Evolutionary conservation across 2,797 vertebrate genomes (phyloP).

Genomic region (Peromyscus melanophrys): DNA sequence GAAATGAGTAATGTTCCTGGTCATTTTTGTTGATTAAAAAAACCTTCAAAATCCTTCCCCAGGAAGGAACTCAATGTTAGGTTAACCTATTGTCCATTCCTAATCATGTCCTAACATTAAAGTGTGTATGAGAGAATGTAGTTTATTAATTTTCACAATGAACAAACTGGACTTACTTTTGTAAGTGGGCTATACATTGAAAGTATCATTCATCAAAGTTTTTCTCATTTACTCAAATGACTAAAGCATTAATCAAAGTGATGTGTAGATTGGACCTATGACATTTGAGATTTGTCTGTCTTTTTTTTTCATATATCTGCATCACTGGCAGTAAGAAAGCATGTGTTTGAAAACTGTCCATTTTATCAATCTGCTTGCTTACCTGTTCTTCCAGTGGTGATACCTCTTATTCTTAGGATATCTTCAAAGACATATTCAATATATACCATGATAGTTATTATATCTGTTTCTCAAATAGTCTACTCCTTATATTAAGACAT

Average conservation of each 20-base stretch:
- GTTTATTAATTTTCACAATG: background rate
- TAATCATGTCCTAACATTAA: background rate
- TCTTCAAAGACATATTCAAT: slow-evolving; percentile 10
- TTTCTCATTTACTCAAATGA: background rate
- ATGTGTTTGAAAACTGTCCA: background rate
- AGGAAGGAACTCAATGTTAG: background rate
- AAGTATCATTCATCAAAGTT: background rate
- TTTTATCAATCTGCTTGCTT: background rate
- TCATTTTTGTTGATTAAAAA: background rate
- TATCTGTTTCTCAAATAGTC: background rate
- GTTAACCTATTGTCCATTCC: background rate
- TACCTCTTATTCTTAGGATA: background rate
- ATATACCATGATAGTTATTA: background rate
- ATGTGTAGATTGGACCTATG: background rate
- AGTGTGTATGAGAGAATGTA: background rate
- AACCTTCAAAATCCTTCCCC: background rate
- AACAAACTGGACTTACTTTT: slow-evolving; percentile 4
- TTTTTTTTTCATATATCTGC: background rate
- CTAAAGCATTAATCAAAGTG: slow-evolving; percentile 2
- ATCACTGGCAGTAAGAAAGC: background rate
- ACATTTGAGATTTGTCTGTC: background rate
- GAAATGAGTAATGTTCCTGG: background rate
- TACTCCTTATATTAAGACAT: background rate
- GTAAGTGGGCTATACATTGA: background rate
- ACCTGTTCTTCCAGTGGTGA: background rate